phyloP scores from a whole-genome alignment of 2,113 vertebrate genomes.

The Planiliza haematocheilus region DNA sequence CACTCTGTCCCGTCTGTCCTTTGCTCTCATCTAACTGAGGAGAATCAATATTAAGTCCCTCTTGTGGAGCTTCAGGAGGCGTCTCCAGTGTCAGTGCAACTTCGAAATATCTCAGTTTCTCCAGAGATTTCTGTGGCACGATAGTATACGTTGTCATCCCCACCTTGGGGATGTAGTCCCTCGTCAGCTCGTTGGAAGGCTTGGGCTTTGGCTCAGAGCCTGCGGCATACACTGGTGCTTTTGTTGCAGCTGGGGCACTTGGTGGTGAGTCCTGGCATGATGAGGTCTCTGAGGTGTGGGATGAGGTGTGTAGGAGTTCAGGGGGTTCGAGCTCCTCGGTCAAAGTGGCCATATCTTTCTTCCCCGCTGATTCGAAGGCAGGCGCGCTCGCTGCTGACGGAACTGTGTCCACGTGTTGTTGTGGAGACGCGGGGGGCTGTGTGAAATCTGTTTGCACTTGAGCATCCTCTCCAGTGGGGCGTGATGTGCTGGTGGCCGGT shows the following conservation, averaged over 20 bases:
- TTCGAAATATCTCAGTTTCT: constrained; percentile 86
- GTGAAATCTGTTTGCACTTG: constrained; percentile 65
- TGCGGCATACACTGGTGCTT: constrained; percentile 77
- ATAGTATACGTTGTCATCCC: constrained; percentile 98
- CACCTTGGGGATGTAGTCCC: constrained; percentile 95
- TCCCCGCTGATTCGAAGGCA: constrained; percentile 13
- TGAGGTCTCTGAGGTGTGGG: constrained; percentile 40
- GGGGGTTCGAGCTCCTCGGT: constrained; percentile 65
- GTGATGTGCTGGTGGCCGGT: constrained; percentile 3
- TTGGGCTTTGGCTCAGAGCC: constrained; percentile 89
- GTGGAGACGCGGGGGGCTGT: constrained; percentile 17
- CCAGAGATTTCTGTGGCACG: constrained; percentile 91
- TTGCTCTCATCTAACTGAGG: constrained; percentile 39
- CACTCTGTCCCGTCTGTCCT: constrained; percentile 12
- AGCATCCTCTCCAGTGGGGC: constrained; percentile 51
- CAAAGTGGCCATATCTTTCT: constrained; percentile 75
- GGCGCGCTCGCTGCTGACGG: constrained; percentile 1
- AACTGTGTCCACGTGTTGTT: constrained; percentile 15
- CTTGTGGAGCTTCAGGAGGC: constrained; percentile 41
- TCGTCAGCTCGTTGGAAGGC: constrained; percentile 94
- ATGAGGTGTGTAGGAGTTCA: constrained; percentile 26
- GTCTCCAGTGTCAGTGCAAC: constrained; percentile 84
- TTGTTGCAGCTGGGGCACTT: constrained; percentile 53
- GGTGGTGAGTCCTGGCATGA: constrained; percentile 33
- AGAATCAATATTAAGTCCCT: constrained; percentile 50